A percentile compares a stretch with the other conserved stretches of the same genome.
phyloP scores from a whole-genome alignment of 2,113 vertebrate genomes.

The Patagioenas fasciata region DNA sequence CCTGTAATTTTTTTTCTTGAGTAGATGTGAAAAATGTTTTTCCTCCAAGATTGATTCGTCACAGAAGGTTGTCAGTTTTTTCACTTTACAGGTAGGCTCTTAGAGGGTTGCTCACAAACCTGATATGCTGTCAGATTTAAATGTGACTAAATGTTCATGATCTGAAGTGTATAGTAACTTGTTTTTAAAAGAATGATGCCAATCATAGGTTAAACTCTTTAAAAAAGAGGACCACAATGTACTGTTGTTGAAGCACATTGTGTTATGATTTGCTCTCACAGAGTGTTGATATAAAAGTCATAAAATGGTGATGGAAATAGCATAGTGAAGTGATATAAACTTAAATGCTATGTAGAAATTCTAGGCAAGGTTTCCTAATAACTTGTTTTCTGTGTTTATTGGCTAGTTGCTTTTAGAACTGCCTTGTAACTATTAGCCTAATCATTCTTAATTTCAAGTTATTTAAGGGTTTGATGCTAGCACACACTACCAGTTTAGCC shows the following conservation, averaged over 20 bases:
- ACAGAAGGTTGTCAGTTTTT: not conserved
- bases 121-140: not conserved
- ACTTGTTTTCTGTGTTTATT: not conserved
- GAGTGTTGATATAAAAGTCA: not conserved
- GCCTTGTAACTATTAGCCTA: not conserved
- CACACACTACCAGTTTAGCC: not conserved
- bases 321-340: rapidly evolving
- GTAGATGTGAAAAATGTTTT: not conserved
- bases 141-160: not conserved
- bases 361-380: not conserved
- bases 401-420: not conserved
- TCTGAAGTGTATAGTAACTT: no score
- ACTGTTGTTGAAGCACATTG: not conserved
- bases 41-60: not conserved
- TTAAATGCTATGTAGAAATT: not conserved
- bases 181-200: not conserved
- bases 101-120: rapidly evolving
- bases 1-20: not conserved
- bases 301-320: not conserved
- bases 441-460: not conserved
- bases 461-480: not conserved
- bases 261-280: not conserved
- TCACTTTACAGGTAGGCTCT: not conserved
- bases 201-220: not conserved
- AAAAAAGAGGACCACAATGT: not conserved